Conservation (phyloP, 2,888 invertebrate genomes). For the Sphaerophoria rueppellii region DNA sequence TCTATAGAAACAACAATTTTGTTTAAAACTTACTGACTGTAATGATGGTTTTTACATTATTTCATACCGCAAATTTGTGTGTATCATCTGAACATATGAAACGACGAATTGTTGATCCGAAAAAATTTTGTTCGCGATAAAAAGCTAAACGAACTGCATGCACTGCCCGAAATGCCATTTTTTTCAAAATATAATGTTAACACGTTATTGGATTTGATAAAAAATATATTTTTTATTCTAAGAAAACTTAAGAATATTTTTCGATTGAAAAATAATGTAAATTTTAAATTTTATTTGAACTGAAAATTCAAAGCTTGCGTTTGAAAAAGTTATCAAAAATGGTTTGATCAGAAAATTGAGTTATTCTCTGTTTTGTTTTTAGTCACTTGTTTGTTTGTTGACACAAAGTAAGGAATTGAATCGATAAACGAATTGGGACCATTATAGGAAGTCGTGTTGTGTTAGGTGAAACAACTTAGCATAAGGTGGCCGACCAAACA, state of each 20-base stretch:
- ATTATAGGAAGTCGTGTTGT: too few relatives aligned
- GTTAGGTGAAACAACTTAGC: too few relatives aligned
- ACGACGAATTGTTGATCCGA: constrained; percentile 24
- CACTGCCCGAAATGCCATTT: constrained; percentile 34
- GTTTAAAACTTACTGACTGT: not conserved
- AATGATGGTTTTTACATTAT: not conserved
- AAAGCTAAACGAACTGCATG: not conserved
- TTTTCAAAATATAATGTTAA: constrained; percentile 10
- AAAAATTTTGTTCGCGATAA: not conserved
- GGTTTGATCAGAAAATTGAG: not conserved
- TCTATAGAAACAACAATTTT: constrained; percentile 12
- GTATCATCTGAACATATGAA: constrained; percentile 37
- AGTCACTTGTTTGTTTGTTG: not conserved
- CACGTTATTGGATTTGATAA: not conserved
- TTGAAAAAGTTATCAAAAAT: constrained; percentile 81
- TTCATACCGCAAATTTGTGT: constrained; percentile 58
- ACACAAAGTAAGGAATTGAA: too few relatives aligned
- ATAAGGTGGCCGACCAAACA: too few relatives aligned
- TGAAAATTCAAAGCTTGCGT: constrained; percentile 75
- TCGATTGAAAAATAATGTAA: constrained; percentile 1
- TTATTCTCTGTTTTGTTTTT: not conserved
- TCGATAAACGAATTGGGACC: too few relatives aligned
- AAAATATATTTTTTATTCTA: constrained; percentile 29
- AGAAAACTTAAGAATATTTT: not conserved
- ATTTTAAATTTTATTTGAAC: constrained; percentile 26